Base-by-base conservation (phyloP, 2,888 invertebrate species). In the Drosophila birchii region DNA sequence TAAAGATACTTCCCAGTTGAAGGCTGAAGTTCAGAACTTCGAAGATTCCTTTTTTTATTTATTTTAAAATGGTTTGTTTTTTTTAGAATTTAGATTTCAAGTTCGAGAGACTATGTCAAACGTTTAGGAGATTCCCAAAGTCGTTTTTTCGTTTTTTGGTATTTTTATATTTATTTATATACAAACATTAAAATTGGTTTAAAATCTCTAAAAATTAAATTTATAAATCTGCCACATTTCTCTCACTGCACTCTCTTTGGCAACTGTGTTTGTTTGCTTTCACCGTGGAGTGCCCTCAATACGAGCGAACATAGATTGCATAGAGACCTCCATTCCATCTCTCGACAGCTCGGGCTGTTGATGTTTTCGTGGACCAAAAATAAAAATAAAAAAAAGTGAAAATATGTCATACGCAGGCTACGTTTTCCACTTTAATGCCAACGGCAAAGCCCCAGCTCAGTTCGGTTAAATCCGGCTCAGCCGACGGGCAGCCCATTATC, bases 241-340 rank as follows among this genome's bases (percentile, higher is more conserved):
- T 43, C 9, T 11, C 12, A 36, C 49, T 61, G 61, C 43, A 44
- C 29, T 53, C 55, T 54, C 63, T 55, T 67, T 61, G 51, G 70
- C 76, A 70, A 70, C 75, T 78, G 72, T 77, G 77, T 75, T 75
- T 85, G 83, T 76, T 85, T 81, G 74, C 83, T 66, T 75, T 78
- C 75, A 80, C 82, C 77, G 78, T 80, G 75, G 74, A 83, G 78
- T 83, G 86, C 70, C 83, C 86, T 80, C 81, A 79, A 88, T 86
- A 71, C 67, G 71, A 59, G 63, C 67, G 71, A 57, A 63, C 61
- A 58, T 47, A 73, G 56, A 53, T 55, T 38, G 43, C 59, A 68
- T 44, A n/a, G 26, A 60, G 39, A 23, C 49, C 41, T 5, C n/a
- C 26, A 11, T 6, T n/a, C 23, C 54, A 38, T 20, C 51, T 6